Evolutionary conservation across 2,113 vertebrate species (phyloP), one percentile per base, ranked within the genome.

Genomic region (Dipodomys ordii): DNA sequence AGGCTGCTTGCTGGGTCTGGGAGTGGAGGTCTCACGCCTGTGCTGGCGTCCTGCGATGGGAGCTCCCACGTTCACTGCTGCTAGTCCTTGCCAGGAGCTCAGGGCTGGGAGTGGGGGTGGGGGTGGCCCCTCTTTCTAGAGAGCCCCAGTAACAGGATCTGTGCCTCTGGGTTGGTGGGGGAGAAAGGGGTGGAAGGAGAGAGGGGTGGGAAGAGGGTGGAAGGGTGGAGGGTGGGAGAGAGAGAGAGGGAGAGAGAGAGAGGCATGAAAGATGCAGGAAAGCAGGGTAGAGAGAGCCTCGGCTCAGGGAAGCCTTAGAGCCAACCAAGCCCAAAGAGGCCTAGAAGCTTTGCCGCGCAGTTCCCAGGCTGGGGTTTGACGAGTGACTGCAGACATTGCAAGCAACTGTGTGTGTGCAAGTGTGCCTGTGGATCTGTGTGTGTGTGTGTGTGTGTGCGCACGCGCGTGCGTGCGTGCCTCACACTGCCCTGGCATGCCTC

Each of bases 141-240:
- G 96, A 97, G 94, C 97, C 97, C 97, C 97, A 90, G 96, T 28
- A 94, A 95, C 89, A 87, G 73, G 94, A 92, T 92, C 92, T 79
- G 94, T 53, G 95, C 90, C 89, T 89, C 88, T 74, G 92, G 95
- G 96, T 82, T 84, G 94, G 80, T 83, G 84, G 94, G 94, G 94
- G 73, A 92, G 81, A 87, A 79, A 80, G 92, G 67, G 67, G 85
- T 93, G 84, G 93, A 35, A 76, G 87, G 53, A 65, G 93, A 82
- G 93, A 82, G 72, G 71, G 78, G 83, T 32, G 83, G 84, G 84
- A 87, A 25, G 84, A 62, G 53, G 84, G 5, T 67, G 73, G 85
- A 60, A 87, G 85, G 85, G 71, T 39, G 62, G 76, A 83, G 87
- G 53, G 92, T 53, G 76, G 82, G 11, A 76, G 86, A 25, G 18